Percentiles rank a stretch among this genome's conserved stretches.
phyloP scores from a whole-genome alignment of 2,797 vertebrate genomes.

The Eleutherodactylus coqui region DNA sequence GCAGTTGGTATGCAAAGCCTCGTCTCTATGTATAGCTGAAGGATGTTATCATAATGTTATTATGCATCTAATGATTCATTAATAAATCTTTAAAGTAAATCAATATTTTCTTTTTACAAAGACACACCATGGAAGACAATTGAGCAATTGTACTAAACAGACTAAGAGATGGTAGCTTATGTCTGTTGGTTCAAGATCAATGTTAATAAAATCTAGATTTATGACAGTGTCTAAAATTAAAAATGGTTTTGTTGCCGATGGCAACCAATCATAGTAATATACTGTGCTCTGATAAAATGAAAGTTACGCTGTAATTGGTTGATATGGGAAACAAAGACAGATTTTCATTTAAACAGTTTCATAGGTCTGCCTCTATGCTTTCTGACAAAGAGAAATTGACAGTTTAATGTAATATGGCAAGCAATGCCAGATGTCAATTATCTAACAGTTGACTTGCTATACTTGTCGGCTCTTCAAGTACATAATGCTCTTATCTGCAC shows the following conservation, averaged over 20 bases:
- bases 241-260: too few relatives aligned
- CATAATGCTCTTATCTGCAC: constrained; percentile 16
- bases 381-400: constrained; percentile 34
- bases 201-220: constrained; percentile 21
- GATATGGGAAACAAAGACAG: too few relatives aligned
- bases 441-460: constrained; percentile 2
- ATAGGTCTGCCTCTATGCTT: too few relatives aligned
- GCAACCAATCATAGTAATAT: too few relatives aligned
- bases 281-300: too few relatives aligned
- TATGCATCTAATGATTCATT: too few relatives aligned
- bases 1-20: too few relatives aligned
- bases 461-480: neutral
- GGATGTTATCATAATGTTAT: too few relatives aligned
- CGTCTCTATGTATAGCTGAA: too few relatives aligned
- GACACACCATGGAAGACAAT: neutral
- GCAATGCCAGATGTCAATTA: constrained; percentile 21
- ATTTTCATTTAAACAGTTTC: too few relatives aligned
- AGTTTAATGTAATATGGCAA: constrained; percentile 10
- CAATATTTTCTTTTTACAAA: neutral
- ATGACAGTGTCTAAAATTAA: too few relatives aligned
- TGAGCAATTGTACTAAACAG: neutral
- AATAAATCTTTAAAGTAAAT: neutral
- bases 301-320: too few relatives aligned
- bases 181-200: constrained; percentile 12
- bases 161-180: neutral